Evolutionary conservation across 2,888 invertebrate genomes (phyloP), one percentile per base, ranked within the genome.

Genomic region (Cactoblastis cactorum): DNA sequence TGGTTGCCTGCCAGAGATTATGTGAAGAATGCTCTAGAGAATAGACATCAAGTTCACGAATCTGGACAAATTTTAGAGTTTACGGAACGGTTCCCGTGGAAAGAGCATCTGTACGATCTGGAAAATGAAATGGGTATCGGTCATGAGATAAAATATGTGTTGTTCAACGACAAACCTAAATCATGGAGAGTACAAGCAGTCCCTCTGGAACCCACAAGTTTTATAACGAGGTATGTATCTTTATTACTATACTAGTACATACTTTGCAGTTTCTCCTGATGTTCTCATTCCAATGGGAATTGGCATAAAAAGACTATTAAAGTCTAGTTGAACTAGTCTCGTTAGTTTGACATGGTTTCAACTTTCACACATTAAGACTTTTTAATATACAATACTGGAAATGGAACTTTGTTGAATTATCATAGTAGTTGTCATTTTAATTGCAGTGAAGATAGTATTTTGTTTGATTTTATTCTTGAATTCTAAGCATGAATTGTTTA

Each of bases 1-100:
- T 98, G 98, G 98, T 91, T 96, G 74, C 97, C 97, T n/a, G 98
- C 97, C 0, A 91, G 96, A 56, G 91, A 92, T 51, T 87, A 94
- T 55, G 96, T 99, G 0, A 91, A 92, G 53, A 78, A 91, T n/a
- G 93, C 97, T 0, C 71, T 98, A 12, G 82, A 93, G 48, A 88
- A 91, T 3, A 91, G 98, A 22, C 91, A 91, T 50, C 68, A 93
- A 65, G 87, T 95, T 0, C 93, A 97, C 71, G 64, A 90, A 9
- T 94, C 95, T 50, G 98, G 98, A 0, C 92, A 96, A 81, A 96
- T 99, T 45, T 79, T 99, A 0, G 88, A 93, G 58, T 89, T 99
- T 8, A 77, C 76, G 0, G 92, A 92, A 49, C 86, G 92, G 2
- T 94, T 94, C 66, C 98, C 98, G 0, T 99, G 98, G 98, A 96